A percentile compares a stretch with the other conserved stretches of the same genome.
phyloP scores from a whole-genome alignment of 2,797 vertebrate species.

The Setipinna tenuifilis region DNA sequence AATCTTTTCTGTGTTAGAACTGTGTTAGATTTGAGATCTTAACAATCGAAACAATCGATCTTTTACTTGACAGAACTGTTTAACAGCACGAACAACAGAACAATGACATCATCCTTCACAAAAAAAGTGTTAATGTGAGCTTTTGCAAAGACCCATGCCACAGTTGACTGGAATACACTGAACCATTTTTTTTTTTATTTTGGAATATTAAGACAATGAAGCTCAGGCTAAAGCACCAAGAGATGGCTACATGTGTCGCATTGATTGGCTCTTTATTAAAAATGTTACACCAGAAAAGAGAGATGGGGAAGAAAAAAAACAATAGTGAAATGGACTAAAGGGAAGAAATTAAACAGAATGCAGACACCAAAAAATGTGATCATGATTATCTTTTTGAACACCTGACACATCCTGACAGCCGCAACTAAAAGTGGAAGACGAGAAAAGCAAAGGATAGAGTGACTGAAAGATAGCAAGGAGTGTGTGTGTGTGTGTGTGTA shows the following conservation, averaged over 20 bases:
- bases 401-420: conserved; percentile 63
- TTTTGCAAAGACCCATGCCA: conserved; percentile 16
- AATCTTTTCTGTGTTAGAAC: conserved; percentile 20
- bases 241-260: conserved; percentile 81
- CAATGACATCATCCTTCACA: conserved; percentile 27
- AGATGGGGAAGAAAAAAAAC: conserved; percentile 29
- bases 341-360: conserved; percentile 67
- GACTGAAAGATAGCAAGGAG: conserved; percentile 42
- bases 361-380: conserved; percentile 70
- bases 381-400: conserved; percentile 68
- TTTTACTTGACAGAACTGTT: conserved; percentile 13
- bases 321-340: conserved; percentile 48
- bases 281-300: conserved; percentile 64
- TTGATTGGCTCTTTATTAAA: conserved; percentile 73
- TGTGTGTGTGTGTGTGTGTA: conserved; percentile 23
- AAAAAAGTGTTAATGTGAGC: conserved; percentile 7
- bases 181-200: conserved; percentile 77
- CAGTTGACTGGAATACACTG: conserved; percentile 71
- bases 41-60: neutral
- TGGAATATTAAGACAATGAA: conserved; percentile 88
- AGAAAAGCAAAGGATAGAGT: conserved; percentile 38
- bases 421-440: conserved; percentile 46
- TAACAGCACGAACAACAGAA: conserved; percentile 24
- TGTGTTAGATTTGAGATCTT: conserved; percentile 28
- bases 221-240: conserved; percentile 83